phyloP scores from a whole-genome alignment of 1,140 invertebrate genomes.

The Pogonomyrmex californicus region DNA sequence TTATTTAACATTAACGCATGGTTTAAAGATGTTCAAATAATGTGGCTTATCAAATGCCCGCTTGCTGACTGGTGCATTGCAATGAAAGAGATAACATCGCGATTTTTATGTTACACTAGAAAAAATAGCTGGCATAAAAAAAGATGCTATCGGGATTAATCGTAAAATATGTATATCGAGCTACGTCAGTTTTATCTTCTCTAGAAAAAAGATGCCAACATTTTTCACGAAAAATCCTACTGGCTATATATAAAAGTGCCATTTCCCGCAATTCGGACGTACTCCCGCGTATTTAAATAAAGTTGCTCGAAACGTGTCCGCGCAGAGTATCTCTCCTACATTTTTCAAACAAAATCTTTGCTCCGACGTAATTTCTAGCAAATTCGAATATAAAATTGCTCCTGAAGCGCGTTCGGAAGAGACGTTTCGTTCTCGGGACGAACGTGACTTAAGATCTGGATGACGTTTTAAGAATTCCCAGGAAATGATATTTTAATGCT shows the following conservation, averaged over 20 bases:
- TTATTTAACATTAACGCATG: neutral
- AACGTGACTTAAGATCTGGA: constrained; percentile 57
- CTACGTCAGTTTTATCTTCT: constrained; percentile 6
- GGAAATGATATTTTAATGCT: constrained; percentile 53
- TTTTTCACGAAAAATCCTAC: constrained; percentile 38
- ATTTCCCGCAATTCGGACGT: constrained; percentile 32
- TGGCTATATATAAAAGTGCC: neutral
- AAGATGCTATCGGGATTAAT: constrained; percentile 47
- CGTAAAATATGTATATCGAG: constrained; percentile 52
- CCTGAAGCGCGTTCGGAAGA: neutral
- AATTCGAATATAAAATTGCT: constrained; percentile 46
- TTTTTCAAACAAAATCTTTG: constrained; percentile 14
- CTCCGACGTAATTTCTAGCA: constrained; percentile 29
- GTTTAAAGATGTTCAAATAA: constrained; percentile 21
- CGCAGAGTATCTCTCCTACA: neutral
- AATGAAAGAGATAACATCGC: constrained; percentile 41
- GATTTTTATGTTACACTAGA: constrained; percentile 27
- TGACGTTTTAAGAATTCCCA: constrained; percentile 42
- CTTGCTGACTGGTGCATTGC: neutral
- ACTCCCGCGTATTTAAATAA: constrained; percentile 9
- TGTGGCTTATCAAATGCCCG: neutral
- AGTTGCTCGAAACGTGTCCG: neutral
- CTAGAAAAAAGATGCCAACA: constrained; percentile 13
- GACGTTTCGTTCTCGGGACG: neutral
- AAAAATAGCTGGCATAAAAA: constrained; percentile 45